Evolutionary conservation across 2,113 vertebrate genomes (phyloP), one percentile per base, ranked within the genome.

Genomic region (Nerophis lumbriciformis): DNA sequence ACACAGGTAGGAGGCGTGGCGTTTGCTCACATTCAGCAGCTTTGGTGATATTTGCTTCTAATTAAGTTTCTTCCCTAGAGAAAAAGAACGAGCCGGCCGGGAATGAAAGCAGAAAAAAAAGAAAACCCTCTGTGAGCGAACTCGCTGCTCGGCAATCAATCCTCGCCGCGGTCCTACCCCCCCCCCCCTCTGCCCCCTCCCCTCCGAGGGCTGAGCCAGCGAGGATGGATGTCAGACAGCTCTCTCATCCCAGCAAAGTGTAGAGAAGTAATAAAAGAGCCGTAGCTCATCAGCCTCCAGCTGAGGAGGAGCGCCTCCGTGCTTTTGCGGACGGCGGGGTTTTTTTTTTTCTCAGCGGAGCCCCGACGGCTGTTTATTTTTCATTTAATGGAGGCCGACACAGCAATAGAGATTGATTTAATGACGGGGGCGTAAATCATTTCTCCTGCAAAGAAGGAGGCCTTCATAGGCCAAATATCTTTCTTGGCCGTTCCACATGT

Each of bases 11-110:
- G 63, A 78, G 76, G 75, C 8, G 65, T 73, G 82, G 71, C 64
- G 48, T 65, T 73, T 28, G 19, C 73, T 65, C 48, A 69, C 38
- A 13, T 66, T 79, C 71, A 66, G 53, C 61, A 70, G 76, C 84
- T 89, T 84, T 89, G 86, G 89, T 87, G 85, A 88, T 91, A 86
- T 88, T 90, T 90, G 87, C 80, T 82, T 90, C 87, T 91, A 90
- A 90, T 91, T 88, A 91, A 88, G 83, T 87, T 87, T 81, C 69
- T 76, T 79, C 83, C 88, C 79, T 16, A 48, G 72, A 71, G 80
- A 48, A 71, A 71, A 79, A 81, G 76, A 72, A 39, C 67, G 55
- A 57, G 66, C 69, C 59, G 75, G 76, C 76, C 78, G 73, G 69
- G 74, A 80, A 76, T 60, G 73, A 84, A 58, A 76, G 73, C 59